A percentile compares a stretch with the other conserved stretches of the same genome.
Evolutionary conservation across 2,797 vertebrate species (phyloP).

Genomic region (Sphenodon punctatus): DNA sequence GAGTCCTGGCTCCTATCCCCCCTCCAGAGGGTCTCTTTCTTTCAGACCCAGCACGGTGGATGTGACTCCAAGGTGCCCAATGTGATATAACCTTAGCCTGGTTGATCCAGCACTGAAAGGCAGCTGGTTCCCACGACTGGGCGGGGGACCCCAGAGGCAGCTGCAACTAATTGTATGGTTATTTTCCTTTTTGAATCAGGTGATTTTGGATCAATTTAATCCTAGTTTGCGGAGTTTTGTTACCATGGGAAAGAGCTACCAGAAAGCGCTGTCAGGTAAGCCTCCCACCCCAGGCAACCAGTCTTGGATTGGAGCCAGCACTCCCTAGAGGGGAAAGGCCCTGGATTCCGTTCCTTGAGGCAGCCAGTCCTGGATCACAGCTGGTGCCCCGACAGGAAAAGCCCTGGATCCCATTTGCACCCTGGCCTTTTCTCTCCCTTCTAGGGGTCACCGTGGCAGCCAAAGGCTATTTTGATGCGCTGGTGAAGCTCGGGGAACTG

Average conservation of each 20-base stretch:
- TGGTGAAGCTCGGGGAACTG: constrained; percentile 95
- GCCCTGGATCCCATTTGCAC: neutral
- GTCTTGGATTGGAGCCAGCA: neutral
- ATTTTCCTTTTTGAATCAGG: constrained; percentile 58
- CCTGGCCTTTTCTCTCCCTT: constrained; percentile 38
- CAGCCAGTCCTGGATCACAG: neutral
- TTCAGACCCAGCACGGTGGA: too few species aligned
- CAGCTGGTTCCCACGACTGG: too few species aligned
- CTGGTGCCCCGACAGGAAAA: neutral
- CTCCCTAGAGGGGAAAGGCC: neutral
- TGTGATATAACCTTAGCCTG: too few species aligned
- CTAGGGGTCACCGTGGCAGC: constrained; percentile 93
- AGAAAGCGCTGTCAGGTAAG: constrained; percentile 56
- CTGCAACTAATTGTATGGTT: too few species aligned
- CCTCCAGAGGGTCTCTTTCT: too few species aligned
- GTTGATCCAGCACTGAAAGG: too few species aligned
- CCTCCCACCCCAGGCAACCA: neutral
- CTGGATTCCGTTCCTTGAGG: neutral
- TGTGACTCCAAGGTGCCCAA: too few species aligned
- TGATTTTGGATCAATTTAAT: constrained; percentile 88
- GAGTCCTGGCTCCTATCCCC: too few species aligned
- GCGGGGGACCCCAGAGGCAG: too few species aligned
- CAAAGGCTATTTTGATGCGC: constrained; percentile 94
- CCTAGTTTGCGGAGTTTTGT: constrained; percentile 89
- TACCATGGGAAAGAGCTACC: constrained; percentile 51